Percentiles rank a stretch among this genome's conserved stretches.
Evolutionary conservation across 2,113 vertebrate genomes (phyloP).

Genomic region (Oryzias woworae): DNA sequence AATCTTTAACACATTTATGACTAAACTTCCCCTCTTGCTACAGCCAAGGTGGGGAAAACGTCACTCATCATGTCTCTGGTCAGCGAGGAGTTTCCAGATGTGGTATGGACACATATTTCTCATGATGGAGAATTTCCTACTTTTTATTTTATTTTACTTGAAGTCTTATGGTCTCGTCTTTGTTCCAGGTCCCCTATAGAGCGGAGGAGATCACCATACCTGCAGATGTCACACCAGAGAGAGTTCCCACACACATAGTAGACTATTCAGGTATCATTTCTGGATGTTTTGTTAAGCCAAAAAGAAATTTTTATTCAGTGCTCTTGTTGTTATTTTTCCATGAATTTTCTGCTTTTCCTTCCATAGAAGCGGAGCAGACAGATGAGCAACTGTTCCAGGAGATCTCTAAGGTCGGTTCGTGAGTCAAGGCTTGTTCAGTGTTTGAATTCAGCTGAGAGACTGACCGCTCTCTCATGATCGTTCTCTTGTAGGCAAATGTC

Average conservation of each 20-base stretch:
- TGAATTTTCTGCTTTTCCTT: not conserved
- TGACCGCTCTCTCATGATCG: constrained; percentile 37
- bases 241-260: constrained; percentile 97
- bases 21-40: constrained; percentile 16
- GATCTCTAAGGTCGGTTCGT: constrained; percentile 87
- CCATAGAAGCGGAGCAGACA: constrained; percentile 91
- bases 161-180: not conserved
- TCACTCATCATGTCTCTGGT: constrained; percentile 98
- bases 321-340: constrained; percentile 3
- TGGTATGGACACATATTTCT: constrained; percentile 77
- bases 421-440: not conserved
- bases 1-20: not conserved
- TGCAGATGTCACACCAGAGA: constrained; percentile 95
- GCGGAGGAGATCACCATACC: constrained; percentile 98
- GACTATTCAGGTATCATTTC: constrained; percentile 90
- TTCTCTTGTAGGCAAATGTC: constrained; percentile 88
- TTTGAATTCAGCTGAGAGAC: constrained; percentile 5
- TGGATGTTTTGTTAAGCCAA: no score
- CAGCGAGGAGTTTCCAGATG: constrained; percentile 97
- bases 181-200: constrained; percentile 88
- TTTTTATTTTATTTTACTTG: not conserved
- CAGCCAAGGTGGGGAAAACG: constrained; percentile 98
- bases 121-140: not conserved
- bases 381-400: constrained; percentile 96
- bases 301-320: no score